These are phyloP conservation scores for Thunnus thynnus DNA, from an alignment of 2,113 vertebrate species.

Conservation along the genomic window DNA sequence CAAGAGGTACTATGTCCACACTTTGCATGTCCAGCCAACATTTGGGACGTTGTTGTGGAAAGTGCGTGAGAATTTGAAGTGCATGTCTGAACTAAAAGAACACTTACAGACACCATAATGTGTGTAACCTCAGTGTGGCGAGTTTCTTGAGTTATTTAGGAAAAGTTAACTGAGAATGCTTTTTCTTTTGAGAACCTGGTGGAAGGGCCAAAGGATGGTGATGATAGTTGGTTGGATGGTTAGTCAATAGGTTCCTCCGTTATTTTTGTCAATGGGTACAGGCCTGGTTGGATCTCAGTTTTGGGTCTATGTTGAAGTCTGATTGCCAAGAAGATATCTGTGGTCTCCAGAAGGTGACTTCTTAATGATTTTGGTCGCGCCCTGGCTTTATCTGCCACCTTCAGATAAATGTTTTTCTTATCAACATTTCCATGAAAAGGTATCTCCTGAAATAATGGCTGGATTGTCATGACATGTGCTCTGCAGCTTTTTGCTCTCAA, in stretches of 20 bases:
- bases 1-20: conserved; percentile 75
- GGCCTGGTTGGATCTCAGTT: not conserved
- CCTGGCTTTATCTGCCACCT: too few species aligned
- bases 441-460: too few species aligned
- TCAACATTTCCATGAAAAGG: too few species aligned
- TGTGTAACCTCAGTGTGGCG: not conserved
- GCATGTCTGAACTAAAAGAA: conserved; percentile 54
- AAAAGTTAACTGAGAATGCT: too few species aligned
- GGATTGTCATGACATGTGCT: too few species aligned
- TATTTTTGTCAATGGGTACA: too few species aligned
- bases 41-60: conserved; percentile 48
- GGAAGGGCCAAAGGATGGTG: too few species aligned
- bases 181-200: not conserved
- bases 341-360: too few species aligned
- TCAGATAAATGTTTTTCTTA: too few species aligned
- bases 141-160: not conserved
- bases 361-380: too few species aligned
- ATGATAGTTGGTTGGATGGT: not conserved
- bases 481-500: too few species aligned
- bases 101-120: not conserved
- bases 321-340: not conserved
- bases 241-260: too few species aligned
- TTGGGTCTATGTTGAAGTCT: not conserved
- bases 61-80: conserved; percentile 42
- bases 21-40: conserved; percentile 37